These are phyloP conservation scores for Trissolcus basalis DNA, from an alignment of 1,140 invertebrate species.

Conservation along the genomic window DNA sequence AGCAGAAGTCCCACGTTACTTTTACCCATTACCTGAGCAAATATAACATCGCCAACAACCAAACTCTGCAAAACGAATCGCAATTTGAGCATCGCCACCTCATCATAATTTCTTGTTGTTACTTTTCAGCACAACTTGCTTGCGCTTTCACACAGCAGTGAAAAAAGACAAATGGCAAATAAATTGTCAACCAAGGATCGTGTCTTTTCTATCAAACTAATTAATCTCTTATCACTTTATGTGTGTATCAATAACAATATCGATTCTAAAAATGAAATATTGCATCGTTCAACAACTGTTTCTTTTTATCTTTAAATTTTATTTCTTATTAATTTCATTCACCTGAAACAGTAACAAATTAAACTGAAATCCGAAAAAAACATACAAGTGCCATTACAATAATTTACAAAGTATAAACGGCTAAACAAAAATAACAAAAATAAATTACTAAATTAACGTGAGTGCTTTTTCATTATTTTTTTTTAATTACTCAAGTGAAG, in stretches of 20 bases:
- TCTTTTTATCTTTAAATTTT: conserved; percentile 17
- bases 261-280: conserved; percentile 1
- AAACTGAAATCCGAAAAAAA: conserved; percentile 20
- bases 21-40: conserved; percentile 85
- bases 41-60: conserved; percentile 88
- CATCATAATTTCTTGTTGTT: background rate
- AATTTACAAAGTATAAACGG: background rate
- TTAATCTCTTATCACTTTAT: too few relatives aligned
- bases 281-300: conserved; percentile 4
- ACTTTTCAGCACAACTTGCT: too few relatives aligned
- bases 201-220: background rate
- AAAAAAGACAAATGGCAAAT: conserved; percentile 25
- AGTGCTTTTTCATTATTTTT: too few relatives aligned
- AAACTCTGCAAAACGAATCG: conserved; percentile 80
- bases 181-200: conserved; percentile 29
- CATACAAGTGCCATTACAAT: too few relatives aligned
- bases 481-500: too few relatives aligned
- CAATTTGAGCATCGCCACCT: conserved; percentile 36
- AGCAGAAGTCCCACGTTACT: conserved; percentile 85
- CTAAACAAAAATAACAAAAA: conserved; percentile 21
- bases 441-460: conserved; percentile 3
- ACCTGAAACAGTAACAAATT: conserved; percentile 45
- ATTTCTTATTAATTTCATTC: conserved; percentile 28
- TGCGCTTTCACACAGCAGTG: conserved; percentile 13
- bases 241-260: too few relatives aligned